These are phyloP conservation scores for Agonum fuliginosum DNA, from an alignment of 2,888 invertebrate genomes.

Conservation along the genomic window DNA sequence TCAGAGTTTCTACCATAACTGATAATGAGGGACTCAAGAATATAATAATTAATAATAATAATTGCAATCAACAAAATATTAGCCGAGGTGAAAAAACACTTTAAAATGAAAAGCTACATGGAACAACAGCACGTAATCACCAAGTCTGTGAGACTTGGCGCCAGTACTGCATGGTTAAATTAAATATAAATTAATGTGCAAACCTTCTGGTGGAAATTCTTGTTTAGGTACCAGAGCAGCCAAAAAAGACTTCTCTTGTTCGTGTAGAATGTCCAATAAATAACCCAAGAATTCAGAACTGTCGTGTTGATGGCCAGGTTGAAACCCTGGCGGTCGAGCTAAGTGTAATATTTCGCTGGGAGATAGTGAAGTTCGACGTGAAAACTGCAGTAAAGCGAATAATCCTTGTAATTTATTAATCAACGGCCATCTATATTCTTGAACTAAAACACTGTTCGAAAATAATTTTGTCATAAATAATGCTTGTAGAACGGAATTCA, in stretches of 20 bases:
- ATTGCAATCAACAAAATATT: too few relatives aligned
- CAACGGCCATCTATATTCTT: constrained; percentile 76
- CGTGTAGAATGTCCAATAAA: constrained; percentile 83
- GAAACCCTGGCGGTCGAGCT: constrained; percentile 86
- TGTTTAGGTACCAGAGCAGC: constrained; percentile 15
- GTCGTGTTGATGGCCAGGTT: constrained; percentile 87
- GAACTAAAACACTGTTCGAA: constrained; percentile 79
- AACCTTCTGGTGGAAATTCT: constrained; percentile 15
- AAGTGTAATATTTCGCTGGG: constrained; percentile 83
- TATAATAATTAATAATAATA: too few relatives aligned
- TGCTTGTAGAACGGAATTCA: constrained; percentile 92
- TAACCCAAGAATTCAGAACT: constrained; percentile 90
- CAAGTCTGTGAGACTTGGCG: neutral
- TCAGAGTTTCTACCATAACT: too few relatives aligned
- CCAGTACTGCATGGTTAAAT: neutral
- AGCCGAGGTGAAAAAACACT: too few relatives aligned
- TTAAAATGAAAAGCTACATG: too few relatives aligned
- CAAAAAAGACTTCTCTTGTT: constrained; percentile 77
- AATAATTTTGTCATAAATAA: constrained; percentile 88
- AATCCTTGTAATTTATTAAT: constrained; percentile 79
- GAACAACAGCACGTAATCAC: too few relatives aligned
- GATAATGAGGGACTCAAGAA: too few relatives aligned
- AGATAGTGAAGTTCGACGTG: constrained; percentile 79
- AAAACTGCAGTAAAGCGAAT: constrained; percentile 84
- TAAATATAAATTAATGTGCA: neutral